Conservation (phyloP, 1,140 invertebrate genomes). For the Zelostemma sp. region DNA sequence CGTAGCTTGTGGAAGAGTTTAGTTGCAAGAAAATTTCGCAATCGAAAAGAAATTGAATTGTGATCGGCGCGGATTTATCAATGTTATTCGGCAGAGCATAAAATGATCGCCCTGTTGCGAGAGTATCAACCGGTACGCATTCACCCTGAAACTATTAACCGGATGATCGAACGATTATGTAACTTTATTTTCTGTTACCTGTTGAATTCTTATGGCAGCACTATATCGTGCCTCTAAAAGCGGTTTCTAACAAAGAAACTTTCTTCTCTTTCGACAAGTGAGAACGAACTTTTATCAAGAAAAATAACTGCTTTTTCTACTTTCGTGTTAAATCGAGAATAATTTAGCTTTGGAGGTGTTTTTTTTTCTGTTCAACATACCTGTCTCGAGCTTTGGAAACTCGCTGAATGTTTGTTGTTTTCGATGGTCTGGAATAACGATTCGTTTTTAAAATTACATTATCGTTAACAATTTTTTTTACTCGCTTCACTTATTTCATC, state of each 20-base stretch:
- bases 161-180: slow-evolving; percentile 25
- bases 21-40: slow-evolving; percentile 1
- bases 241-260: neutral
- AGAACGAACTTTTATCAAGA: no score
- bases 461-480: no score
- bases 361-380: slow-evolving; percentile 53
- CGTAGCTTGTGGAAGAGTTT: neutral
- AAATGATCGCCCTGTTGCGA: slow-evolving; percentile 27
- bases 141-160: slow-evolving; percentile 25
- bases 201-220: neutral
- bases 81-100: slow-evolving; percentile 32
- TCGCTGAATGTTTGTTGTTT: slow-evolving; percentile 67
- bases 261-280: neutral
- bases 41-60: slow-evolving; percentile 11
- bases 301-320: neutral
- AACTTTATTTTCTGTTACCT: slow-evolving; percentile 19
- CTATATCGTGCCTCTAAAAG: neutral
- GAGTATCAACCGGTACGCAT: slow-evolving; percentile 23
- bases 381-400: slow-evolving; percentile 66
- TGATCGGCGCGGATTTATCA: slow-evolving; percentile 15
- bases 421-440: slow-evolving; percentile 64
- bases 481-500: no score
- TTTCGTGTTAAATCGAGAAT: slow-evolving; percentile 7
- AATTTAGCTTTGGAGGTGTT: slow-evolving; percentile 9
- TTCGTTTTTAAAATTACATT: no score